These are phyloP conservation scores for Lota lota DNA, from an alignment of 2,113 vertebrate genomes.

Conservation along the genomic window DNA sequence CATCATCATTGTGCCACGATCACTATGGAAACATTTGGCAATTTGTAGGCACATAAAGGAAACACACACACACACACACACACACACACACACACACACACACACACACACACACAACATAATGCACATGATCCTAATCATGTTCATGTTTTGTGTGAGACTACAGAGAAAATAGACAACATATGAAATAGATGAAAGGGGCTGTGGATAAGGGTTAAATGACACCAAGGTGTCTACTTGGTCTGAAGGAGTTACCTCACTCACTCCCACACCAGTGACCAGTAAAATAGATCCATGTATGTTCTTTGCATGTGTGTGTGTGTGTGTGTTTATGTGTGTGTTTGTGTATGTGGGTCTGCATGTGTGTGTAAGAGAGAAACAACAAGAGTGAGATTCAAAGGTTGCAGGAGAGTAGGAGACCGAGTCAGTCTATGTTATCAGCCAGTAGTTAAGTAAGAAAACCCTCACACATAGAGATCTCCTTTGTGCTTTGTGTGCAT, in stretches of 20 bases:
- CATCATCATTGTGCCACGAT: neutral
- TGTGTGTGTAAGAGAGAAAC: neutral
- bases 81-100: too few species aligned
- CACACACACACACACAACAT: too few species aligned
- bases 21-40: constrained; percentile 14
- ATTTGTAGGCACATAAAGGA: neutral
- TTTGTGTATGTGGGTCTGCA: constrained; percentile 16
- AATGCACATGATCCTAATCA: too few species aligned
- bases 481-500: too few species aligned
- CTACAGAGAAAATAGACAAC: neutral
- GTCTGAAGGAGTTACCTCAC: constrained; percentile 12
- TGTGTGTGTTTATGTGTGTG: neutral
- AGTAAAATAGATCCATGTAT: constrained; percentile 31
- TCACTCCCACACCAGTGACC: constrained; percentile 33
- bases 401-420: too few species aligned
- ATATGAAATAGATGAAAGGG: too few species aligned
- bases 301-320: constrained; percentile 20
- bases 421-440: neutral
- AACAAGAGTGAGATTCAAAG: too few species aligned
- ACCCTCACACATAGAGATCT: constrained; percentile 35
- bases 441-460: constrained; percentile 20
- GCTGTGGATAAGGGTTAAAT: too few species aligned
- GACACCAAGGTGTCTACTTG: too few species aligned
- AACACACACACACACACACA: neutral
- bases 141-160: neutral